A percentile compares a stretch with the other conserved stretches of the same genome.
These are phyloP conservation scores for Pardosa pseudoannulata DNA, from an alignment of 2,888 invertebrate species.

Conservation along the genomic window DNA sequence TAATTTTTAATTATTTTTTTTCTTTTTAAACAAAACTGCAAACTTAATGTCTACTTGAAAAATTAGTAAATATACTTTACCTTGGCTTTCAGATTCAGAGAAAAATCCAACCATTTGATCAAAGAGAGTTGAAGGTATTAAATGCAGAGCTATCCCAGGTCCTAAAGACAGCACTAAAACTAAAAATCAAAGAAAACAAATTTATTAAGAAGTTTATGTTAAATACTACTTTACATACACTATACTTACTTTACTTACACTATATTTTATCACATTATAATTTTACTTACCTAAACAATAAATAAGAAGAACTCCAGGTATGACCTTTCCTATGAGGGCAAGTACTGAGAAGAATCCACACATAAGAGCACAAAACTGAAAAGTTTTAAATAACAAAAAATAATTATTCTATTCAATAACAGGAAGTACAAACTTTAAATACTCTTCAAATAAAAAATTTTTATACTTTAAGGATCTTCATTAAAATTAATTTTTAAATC, in stretches of 20 bases:
- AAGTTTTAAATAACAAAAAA: too few relatives aligned
- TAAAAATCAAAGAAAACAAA: not conserved
- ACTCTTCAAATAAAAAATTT: too few relatives aligned
- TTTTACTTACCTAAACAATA: constrained; percentile 77
- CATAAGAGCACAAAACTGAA: constrained; percentile 77
- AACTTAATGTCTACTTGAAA: too few relatives aligned
- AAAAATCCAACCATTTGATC: constrained; percentile 65
- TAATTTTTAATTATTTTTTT: too few relatives aligned
- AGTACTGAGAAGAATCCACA: constrained; percentile 75
- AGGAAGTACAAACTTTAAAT: too few relatives aligned
- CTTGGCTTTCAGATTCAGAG: constrained; percentile 51
- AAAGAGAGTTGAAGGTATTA: constrained; percentile 72
- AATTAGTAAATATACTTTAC: constrained; percentile 23
- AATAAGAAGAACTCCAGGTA: constrained; percentile 77
- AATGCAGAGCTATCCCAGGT: constrained; percentile 76
- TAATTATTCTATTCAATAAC: too few relatives aligned
- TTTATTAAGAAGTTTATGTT: constrained; percentile 66
- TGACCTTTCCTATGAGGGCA: constrained; percentile 76
- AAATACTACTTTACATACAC: too few relatives aligned
- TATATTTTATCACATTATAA: not conserved
- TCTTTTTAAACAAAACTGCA: too few relatives aligned
- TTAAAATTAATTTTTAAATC: too few relatives aligned
- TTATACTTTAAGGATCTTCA: too few relatives aligned
- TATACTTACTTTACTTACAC: too few relatives aligned
- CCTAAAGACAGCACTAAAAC: constrained; percentile 77